These are phyloP conservation scores for Campoplex nolae DNA, from an alignment of 2,888 invertebrate genomes.

Conservation along the genomic window DNA sequence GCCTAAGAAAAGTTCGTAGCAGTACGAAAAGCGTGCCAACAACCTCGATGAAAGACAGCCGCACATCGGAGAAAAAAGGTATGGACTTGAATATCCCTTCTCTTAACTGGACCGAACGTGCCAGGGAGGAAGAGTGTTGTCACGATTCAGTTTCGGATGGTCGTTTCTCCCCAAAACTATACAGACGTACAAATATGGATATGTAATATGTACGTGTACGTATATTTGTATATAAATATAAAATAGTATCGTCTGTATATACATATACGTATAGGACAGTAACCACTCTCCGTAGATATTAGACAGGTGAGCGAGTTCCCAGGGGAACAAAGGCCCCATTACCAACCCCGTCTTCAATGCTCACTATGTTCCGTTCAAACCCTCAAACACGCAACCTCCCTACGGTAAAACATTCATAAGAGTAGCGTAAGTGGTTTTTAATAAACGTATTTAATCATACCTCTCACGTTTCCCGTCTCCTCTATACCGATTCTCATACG, in stretches of 20 bases:
- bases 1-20: not conserved
- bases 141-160: constrained; percentile 38
- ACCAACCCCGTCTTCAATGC: constrained; percentile 76
- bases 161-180: constrained; percentile 38
- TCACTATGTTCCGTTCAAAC: constrained; percentile 70
- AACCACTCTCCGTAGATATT: constrained; percentile 81
- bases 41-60: constrained; percentile 49
- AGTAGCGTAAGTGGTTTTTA: constrained; percentile 81
- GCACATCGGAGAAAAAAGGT: constrained; percentile 20
- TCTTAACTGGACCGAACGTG: constrained; percentile 46
- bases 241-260: constrained; percentile 23
- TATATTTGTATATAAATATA: not conserved
- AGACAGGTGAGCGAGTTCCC: constrained; percentile 83
- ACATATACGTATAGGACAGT: constrained; percentile 70
- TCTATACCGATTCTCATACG: not conserved
- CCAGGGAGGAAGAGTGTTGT: constrained; percentile 14
- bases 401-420: constrained; percentile 80
- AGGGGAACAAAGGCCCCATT: constrained; percentile 83
- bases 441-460: constrained; percentile 82
- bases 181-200: not conserved
- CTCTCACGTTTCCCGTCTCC: constrained; percentile 75
- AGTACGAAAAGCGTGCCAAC: constrained; percentile 28
- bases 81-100: constrained; percentile 14
- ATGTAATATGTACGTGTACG: not conserved
- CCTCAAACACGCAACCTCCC: constrained; percentile 64